phyloP scores from a whole-genome alignment of 2,888 invertebrate genomes.

The Patella depressa region DNA sequence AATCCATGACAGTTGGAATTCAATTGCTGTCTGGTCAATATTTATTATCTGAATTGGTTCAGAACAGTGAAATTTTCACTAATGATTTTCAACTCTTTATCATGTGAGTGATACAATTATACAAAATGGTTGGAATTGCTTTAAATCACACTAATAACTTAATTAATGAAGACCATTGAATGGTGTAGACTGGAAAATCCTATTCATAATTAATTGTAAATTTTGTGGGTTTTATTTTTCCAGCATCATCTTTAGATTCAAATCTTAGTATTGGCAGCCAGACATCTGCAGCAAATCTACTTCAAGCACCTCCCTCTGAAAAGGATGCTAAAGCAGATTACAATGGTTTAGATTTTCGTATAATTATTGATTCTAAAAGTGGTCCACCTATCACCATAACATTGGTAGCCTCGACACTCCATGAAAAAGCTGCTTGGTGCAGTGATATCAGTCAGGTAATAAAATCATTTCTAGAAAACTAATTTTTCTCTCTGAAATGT shows the following conservation, averaged over 20 bases:
- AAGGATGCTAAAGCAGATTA: conserved; percentile 57
- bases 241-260: conserved; percentile 67
- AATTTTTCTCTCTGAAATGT: neutral
- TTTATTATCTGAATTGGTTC: too few species aligned
- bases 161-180: neutral
- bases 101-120: too few species aligned
- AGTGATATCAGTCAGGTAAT: conserved; percentile 87
- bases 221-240: conserved; percentile 23
- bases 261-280: conserved; percentile 62
- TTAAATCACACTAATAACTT: neutral
- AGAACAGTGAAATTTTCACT: too few species aligned
- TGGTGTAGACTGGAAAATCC: too few species aligned
- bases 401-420: conserved; percentile 81
- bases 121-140: too few species aligned
- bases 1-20: too few species aligned
- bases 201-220: too few species aligned
- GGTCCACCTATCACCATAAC: conserved; percentile 79
- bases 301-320: conserved; percentile 48
- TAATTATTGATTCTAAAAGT: conserved; percentile 79
- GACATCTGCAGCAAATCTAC: conserved; percentile 56
- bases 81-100: too few species aligned
- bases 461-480: neutral
- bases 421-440: conserved; percentile 95
- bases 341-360: conserved; percentile 81
- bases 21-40: too few species aligned